A percentile compares a stretch with the other conserved stretches of the same genome.
phyloP scores from a whole-genome alignment of 2,113 vertebrate species.

The Seriola quinqueradiata region DNA sequence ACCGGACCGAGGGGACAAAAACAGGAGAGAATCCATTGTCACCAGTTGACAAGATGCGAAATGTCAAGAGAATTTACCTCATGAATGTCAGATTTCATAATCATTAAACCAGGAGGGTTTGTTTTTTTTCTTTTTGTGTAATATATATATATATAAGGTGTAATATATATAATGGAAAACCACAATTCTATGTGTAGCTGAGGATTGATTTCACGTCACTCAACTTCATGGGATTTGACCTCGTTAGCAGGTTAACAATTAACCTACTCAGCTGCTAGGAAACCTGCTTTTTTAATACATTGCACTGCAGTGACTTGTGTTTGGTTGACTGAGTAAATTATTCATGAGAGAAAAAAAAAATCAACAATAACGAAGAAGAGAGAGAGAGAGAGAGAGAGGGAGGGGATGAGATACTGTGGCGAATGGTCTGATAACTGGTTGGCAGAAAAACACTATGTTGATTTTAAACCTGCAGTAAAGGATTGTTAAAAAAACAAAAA shows the following conservation, averaged over 20 bases:
- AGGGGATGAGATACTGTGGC: no score
- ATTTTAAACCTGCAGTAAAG: no score
- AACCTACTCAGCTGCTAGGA: not conserved
- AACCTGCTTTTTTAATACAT: constrained; percentile 4
- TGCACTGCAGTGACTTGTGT: constrained; percentile 20
- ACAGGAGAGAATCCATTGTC: constrained; percentile 1
- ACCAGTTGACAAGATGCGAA: constrained; percentile 33
- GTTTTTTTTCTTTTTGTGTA: not conserved
- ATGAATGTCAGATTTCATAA: constrained; percentile 1
- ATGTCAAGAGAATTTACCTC: constrained; percentile 14
- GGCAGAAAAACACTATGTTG: no score
- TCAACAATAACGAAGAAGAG: no score
- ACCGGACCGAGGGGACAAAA: not conserved
- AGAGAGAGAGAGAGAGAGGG: no score
- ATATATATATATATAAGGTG: no score
- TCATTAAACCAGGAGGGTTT: not conserved
- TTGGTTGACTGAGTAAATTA: constrained; percentile 20
- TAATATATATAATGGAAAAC: no score
- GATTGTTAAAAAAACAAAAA: not conserved
- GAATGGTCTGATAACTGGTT: no score
- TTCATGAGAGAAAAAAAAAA: constrained; percentile 4
- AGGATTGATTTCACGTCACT: no score
- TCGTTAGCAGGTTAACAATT: not conserved
- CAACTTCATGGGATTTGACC: not conserved
- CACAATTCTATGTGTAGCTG: no score